Evolutionary conservation across 2,113 vertebrate genomes (phyloP).

Genomic region (Balaeniceps rex): DNA sequence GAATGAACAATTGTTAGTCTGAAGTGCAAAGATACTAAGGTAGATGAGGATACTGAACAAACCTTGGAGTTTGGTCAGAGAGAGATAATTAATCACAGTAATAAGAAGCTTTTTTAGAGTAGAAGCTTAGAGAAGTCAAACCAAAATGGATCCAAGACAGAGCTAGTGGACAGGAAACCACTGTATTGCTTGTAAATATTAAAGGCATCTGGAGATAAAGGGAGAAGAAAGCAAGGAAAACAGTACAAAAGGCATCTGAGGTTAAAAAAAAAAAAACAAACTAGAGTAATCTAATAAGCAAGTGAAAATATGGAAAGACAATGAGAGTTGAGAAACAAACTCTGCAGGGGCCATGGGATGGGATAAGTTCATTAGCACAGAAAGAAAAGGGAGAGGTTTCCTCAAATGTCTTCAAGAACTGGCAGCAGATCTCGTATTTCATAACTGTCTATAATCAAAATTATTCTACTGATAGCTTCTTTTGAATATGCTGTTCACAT

Average conservation of each 20-base stretch:
- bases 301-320: background rate
- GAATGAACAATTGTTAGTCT: background rate
- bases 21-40: background rate
- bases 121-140: background rate
- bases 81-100: background rate
- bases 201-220: background rate
- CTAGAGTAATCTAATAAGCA: background rate
- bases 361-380: background rate
- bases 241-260: background rate
- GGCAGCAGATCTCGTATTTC: background rate
- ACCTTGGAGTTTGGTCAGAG: background rate
- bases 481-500: background rate
- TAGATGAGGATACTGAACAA: background rate
- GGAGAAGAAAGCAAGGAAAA: background rate
- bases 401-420: background rate
- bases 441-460: background rate
- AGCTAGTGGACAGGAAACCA: background rate
- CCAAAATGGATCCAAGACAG: background rate
- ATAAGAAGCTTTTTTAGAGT: background rate
- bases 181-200: background rate
- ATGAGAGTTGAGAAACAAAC: conserved; percentile 20
- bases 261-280: conserved; percentile 5
- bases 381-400: background rate
- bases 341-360: background rate
- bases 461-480: background rate